A percentile compares a stretch with the other conserved stretches of the same genome.
Conservation (phyloP, 2,888 invertebrate species). For the Noctua fimbriata region DNA sequence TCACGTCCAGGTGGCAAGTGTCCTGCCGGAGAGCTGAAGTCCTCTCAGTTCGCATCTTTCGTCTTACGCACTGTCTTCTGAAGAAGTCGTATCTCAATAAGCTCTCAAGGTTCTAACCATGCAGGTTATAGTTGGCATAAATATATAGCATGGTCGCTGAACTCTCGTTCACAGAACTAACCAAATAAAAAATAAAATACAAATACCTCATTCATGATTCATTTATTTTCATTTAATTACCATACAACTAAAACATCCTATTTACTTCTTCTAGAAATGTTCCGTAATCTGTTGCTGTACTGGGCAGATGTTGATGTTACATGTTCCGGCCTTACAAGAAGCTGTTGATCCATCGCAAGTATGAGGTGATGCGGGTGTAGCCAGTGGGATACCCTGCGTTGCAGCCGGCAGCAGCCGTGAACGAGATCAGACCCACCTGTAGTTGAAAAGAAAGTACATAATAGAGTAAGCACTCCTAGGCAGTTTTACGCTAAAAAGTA, state of each 20-base stretch:
- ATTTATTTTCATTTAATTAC: slow-evolving; percentile 7
- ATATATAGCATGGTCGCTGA: neutral
- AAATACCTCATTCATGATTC: neutral
- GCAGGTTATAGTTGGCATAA: neutral
- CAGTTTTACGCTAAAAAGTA: neutral
- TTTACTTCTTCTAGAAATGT: neutral
- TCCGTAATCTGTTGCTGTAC: neutral
- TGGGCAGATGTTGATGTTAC: neutral
- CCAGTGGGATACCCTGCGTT: slow-evolving; percentile 34
- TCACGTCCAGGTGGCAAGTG: neutral
- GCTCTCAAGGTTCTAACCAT: neutral
- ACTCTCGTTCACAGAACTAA: neutral
- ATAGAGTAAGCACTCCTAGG: neutral
- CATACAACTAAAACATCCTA: neutral
- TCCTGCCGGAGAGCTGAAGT: neutral
- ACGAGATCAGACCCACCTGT: slow-evolving; percentile 41
- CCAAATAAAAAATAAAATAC: neutral
- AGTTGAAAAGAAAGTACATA: neutral
- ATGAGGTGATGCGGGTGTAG: slow-evolving; percentile 41
- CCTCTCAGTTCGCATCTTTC: neutral
- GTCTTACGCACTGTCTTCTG: neutral
- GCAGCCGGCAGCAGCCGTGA: slow-evolving; percentile 33
- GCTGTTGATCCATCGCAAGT: slow-evolving; percentile 40
- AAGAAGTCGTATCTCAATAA: neutral
- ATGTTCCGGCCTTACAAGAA: slow-evolving; percentile 17